Evolutionary conservation across 2,797 vertebrate genomes (phyloP).

Genomic region (Tapirus indicus): DNA sequence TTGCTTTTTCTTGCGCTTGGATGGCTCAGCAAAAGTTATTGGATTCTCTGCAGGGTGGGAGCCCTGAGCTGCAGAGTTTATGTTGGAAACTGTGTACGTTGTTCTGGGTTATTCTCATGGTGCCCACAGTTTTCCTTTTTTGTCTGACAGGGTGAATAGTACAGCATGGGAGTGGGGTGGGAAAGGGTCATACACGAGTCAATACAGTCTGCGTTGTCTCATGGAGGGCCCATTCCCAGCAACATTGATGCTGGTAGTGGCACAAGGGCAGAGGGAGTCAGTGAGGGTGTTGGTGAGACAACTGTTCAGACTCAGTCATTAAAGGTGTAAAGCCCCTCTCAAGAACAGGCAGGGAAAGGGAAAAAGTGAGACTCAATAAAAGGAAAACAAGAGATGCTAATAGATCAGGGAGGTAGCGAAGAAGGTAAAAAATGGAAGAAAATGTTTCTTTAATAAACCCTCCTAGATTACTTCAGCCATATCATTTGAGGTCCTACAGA

Average conservation of each 20-base stretch:
- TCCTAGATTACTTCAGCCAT: not conserved
- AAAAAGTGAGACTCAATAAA: not conserved
- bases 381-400: not conserved
- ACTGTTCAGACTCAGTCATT: not conserved
- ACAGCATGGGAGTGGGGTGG: not conserved
- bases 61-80: slow-evolving; percentile 18
- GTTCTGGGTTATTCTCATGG: not conserved
- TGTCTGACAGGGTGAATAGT: not conserved
- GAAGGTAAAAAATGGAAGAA: not conserved
- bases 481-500: not conserved
- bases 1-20: slow-evolving; percentile 59
- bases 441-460: not conserved
- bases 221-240: not conserved
- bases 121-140: slow-evolving; percentile 43
- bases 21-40: slow-evolving; percentile 62
- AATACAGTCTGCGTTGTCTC: not conserved
- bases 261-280: not conserved
- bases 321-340: not conserved
- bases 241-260: rapidly evolving
- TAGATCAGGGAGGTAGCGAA: not conserved
- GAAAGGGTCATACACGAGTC: slow-evolving; percentile 28
- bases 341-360: not conserved
- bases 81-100: slow-evolving; percentile 56
- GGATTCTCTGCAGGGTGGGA: slow-evolving; percentile 44
- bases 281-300: not conserved